A percentile compares a stretch with the other conserved stretches of the same genome.
These are phyloP conservation scores for Heterohyrax brucei DNA, from an alignment of 2,797 vertebrate genomes.

Conservation along the genomic window DNA sequence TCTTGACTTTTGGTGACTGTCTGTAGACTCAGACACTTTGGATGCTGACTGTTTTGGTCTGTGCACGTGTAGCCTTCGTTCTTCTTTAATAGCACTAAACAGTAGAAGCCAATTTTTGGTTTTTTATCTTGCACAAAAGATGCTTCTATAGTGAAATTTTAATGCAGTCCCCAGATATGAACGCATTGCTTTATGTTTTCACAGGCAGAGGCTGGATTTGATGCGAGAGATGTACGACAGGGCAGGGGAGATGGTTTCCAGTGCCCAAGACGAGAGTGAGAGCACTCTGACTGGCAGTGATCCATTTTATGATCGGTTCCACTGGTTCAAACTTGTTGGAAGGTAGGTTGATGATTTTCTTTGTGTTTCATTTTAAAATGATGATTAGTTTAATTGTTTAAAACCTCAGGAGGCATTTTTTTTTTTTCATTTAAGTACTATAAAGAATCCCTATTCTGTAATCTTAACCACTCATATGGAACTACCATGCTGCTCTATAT, in stretches of 20 bases:
- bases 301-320: slow-evolving; percentile 99
- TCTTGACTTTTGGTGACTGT: slow-evolving; percentile 13
- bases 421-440: too few relatives aligned
- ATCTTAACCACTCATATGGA: background rate
- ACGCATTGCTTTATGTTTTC: background rate
- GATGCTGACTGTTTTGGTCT: slow-evolving; percentile 18
- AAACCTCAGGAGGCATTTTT: slow-evolving; percentile 2
- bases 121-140: background rate
- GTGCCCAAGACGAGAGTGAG: slow-evolving; percentile 94
- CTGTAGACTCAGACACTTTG: background rate
- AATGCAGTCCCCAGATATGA: background rate
- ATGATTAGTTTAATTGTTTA: slow-evolving; percentile 34
- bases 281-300: slow-evolving; percentile 95
- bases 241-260: slow-evolving; percentile 97
- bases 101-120: background rate
- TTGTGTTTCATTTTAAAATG: background rate
- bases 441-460: background rate
- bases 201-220: slow-evolving; percentile 96
- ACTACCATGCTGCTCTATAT: background rate
- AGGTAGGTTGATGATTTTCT: slow-evolving; percentile 91
- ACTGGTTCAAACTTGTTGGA: slow-evolving; percentile 99
- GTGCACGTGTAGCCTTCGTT: slow-evolving; percentile 7
- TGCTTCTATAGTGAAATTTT: slow-evolving; percentile 12
- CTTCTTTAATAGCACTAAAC: slow-evolving; percentile 49
- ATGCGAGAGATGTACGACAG: slow-evolving; percentile 99